Evolutionary conservation across 2,113 vertebrate species (phyloP).

Genomic region (Dicrurus megarhynchus): DNA sequence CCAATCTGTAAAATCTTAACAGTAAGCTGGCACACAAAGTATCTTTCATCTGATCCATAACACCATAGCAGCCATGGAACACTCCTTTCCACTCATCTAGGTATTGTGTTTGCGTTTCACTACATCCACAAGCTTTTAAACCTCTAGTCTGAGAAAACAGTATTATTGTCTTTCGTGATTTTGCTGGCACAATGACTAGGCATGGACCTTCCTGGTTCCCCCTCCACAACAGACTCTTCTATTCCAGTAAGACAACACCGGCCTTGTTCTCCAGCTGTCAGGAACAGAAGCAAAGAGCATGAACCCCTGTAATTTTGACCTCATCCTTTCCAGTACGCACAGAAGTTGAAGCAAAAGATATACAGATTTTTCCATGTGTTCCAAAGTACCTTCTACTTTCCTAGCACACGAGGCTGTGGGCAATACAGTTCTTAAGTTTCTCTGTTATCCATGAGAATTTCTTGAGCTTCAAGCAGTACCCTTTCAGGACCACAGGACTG

Average conservation of each 20-base stretch:
- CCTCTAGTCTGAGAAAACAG: background rate
- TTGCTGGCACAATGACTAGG: background rate
- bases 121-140: background rate
- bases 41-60: background rate
- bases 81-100: background rate
- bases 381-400: background rate
- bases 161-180: background rate
- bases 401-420: background rate
- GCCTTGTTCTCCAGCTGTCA: background rate
- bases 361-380: background rate
- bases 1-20: background rate
- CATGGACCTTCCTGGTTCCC: background rate
- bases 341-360: background rate
- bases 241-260: background rate
- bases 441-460: background rate
- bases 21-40: background rate
- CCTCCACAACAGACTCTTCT: background rate
- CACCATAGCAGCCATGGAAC: accelerated
- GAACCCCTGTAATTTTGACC: background rate
- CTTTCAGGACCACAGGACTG: background rate
- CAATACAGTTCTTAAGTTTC: background rate
- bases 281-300: background rate
- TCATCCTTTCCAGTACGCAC: background rate
- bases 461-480: background rate
- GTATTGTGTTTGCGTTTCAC: background rate